phyloP scores from a whole-genome alignment of 2,113 vertebrate species.

The Eolophus roseicapilla region DNA sequence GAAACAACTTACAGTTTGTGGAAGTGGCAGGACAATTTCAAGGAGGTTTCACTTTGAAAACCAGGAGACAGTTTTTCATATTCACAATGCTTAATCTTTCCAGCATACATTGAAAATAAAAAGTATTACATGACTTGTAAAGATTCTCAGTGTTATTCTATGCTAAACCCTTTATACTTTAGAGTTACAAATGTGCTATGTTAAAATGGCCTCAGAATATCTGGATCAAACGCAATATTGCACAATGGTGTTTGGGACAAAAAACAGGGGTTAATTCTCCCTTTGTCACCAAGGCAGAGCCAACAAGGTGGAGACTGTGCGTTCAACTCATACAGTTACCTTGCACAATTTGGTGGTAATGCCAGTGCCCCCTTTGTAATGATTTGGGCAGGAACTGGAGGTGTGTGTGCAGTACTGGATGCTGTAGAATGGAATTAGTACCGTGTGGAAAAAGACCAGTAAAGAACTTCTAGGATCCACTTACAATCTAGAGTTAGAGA shows the following conservation, averaged over 20 bases:
- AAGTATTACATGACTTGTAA: not conserved
- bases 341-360: accelerated
- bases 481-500: not conserved
- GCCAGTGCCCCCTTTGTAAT: not conserved
- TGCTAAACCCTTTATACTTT: not conserved
- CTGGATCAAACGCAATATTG: not conserved
- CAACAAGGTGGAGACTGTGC: not conserved
- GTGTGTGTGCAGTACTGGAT: accelerated
- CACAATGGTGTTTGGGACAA: accelerated
- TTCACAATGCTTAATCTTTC: not conserved
- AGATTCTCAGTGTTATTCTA: not conserved
- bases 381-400: not conserved
- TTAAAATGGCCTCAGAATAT: not conserved
- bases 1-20: not conserved
- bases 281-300: not conserved
- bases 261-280: not conserved
- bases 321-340: not conserved
- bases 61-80: not conserved
- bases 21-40: not conserved
- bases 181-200: not conserved
- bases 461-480: not conserved
- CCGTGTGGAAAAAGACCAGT: not conserved
- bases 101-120: not conserved
- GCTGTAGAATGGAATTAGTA: not conserved
- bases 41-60: not conserved